These are phyloP conservation scores for Crossaster papposus DNA, from an alignment of 53 echinoderm and acorn worm species.

Conservation along the genomic window DNA sequence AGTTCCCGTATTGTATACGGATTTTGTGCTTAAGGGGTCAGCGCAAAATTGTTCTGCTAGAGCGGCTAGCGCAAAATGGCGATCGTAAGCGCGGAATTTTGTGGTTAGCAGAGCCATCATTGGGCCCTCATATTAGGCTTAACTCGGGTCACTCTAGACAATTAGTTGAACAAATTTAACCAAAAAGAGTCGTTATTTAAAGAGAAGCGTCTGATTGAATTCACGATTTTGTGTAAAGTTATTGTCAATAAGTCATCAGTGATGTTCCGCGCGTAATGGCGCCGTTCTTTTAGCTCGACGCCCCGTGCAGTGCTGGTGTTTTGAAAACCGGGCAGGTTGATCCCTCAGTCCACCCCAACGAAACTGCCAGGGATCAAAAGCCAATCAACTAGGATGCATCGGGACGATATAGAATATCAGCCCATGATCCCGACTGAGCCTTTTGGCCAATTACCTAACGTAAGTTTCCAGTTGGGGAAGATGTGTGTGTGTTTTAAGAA, in stretches of 20 bases:
- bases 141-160: not conserved
- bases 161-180: not conserved
- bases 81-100: too few species aligned
- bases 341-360: not conserved
- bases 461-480: constrained; percentile 3
- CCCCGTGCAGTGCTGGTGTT: not conserved
- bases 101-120: too few species aligned
- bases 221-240: not conserved
- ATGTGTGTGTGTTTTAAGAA: constrained; percentile 27
- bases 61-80: too few species aligned
- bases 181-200: not conserved
- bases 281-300: not conserved
- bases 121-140: not conserved
- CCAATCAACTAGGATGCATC: constrained; percentile 29
- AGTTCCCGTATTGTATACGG: too few species aligned
- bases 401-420: constrained; percentile 54
- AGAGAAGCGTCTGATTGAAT: not conserved
- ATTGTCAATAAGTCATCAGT: constrained; percentile 24
- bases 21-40: too few species aligned
- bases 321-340: constrained; percentile 2
- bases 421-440: not conserved
- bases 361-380: constrained; percentile 24
- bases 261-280: not conserved
- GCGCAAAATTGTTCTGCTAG: too few species aligned
- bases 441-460: constrained; percentile 17